Percentiles rank a stretch among this genome's conserved stretches.
phyloP scores from a whole-genome alignment of 2,797 vertebrate species.

The Podarcis siculus region DNA sequence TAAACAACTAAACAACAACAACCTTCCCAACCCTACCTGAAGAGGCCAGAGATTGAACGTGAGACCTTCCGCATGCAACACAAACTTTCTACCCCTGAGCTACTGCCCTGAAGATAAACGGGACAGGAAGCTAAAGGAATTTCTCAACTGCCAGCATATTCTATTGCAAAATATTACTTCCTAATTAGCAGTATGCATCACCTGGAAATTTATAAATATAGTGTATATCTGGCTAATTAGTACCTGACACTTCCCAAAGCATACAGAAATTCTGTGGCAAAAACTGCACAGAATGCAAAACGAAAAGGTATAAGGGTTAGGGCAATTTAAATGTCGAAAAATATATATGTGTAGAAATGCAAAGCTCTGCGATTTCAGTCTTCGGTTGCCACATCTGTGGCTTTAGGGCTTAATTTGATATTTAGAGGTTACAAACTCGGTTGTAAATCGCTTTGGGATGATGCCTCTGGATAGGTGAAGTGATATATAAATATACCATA shows the following conservation, averaged over 20 bases:
- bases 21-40: too few relatives aligned
- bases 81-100: too few relatives aligned
- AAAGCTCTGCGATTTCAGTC: not conserved
- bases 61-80: too few relatives aligned
- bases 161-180: slow-evolving; percentile 1
- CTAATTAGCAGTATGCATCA: not conserved
- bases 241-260: not conserved
- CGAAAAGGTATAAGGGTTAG: not conserved
- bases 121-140: not conserved
- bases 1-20: too few relatives aligned
- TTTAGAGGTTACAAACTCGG: not conserved
- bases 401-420: not conserved
- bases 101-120: not conserved
- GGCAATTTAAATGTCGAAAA: not conserved
- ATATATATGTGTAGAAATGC: not conserved
- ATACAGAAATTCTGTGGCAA: not conserved
- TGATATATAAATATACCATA: too few relatives aligned
- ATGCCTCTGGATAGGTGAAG: too few relatives aligned
- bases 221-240: not conserved
- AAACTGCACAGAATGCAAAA: not conserved
- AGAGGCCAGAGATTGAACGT: too few relatives aligned
- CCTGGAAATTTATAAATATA: not conserved
- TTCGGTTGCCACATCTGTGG: not conserved
- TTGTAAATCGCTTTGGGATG: not conserved
- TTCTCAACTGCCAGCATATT: not conserved